Conservation (phyloP, 2,888 invertebrate species). For the Plagiodera versicolora region DNA sequence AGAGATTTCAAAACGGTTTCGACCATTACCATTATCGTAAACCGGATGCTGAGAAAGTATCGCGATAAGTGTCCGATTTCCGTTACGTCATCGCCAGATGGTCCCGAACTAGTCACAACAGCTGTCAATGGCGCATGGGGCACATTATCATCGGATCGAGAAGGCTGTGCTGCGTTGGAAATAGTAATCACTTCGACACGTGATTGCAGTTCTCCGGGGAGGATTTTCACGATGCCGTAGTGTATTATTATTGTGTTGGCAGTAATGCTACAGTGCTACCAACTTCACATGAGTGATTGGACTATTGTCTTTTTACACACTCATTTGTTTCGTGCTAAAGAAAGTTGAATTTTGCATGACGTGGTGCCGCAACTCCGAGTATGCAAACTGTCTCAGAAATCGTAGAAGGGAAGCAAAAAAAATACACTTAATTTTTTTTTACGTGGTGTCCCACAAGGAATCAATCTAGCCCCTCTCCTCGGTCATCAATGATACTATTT, state of each 20-base stretch:
- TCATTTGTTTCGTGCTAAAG: too few relatives aligned
- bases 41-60: not conserved
- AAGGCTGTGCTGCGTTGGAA: not conserved
- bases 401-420: too few relatives aligned
- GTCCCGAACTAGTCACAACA: constrained; percentile 26
- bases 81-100: constrained; percentile 44
- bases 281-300: too few relatives aligned
- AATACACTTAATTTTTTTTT: too few relatives aligned
- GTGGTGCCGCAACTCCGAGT: too few relatives aligned
- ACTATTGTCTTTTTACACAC: too few relatives aligned
- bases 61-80: constrained; percentile 34
- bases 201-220: not conserved
- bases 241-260: not conserved
- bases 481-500: too few relatives aligned
- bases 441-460: too few relatives aligned
- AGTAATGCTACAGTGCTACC: not conserved
- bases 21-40: not conserved
- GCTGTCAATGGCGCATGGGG: constrained; percentile 23
- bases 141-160: not conserved
- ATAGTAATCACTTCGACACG: not conserved
- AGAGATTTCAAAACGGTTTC: too few relatives aligned
- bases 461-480: too few relatives aligned
- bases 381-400: too few relatives aligned
- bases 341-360: too few relatives aligned
- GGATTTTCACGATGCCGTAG: not conserved